Base-by-base conservation (phyloP, 2,797 vertebrate species). In the Choloepus didactylus region DNA sequence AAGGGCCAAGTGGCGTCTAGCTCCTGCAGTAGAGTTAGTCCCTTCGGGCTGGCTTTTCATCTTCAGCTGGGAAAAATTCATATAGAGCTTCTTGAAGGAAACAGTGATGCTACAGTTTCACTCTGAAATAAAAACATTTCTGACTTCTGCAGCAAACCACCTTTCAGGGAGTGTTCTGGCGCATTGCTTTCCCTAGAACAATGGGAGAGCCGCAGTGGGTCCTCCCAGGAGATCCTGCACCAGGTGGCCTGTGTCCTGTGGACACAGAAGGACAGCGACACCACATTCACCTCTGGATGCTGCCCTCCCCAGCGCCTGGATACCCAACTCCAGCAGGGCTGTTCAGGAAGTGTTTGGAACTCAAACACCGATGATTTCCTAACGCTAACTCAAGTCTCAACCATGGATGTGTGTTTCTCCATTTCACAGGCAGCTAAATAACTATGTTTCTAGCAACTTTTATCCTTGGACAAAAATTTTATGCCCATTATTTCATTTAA, bases 381-480 rank as follows among this genome's bases (percentile, higher is more conserved):
- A 7, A 14, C 18, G 67, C 51, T 46, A 25, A 49, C 77, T 60
- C 59, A 60, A 19, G 73, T 64, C 51, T 84, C 21, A 67, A 0
- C 41, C 18, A 0, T 27, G 44, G 23, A 12, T 56, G 6, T 27
- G 0, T 44, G 35, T 31, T 35, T 62, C 92, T 92, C 59, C 77
- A 56, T 31, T 9, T n/a, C 18, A 29, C 21, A 79, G 35, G 51
- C n/a, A 49, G 62, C 2, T 60, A 70, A 66, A 3, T 60, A 70
- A 66, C 9, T 64, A 1, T 35, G 5, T 91, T 93, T 83, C 54
- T 73, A 64, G 31, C 21, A 89, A 27, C 31, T 35, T 77, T 90
- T 66, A 76, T 11, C 14, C 41, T 89, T 80, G n/a, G 59, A 72
- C 56, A 76, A 87, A 94, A 73, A 56, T 67, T 94, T 80, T 15